Conservation (phyloP, 37 sponge, comb jelly and placozoan species). For the Agelas oroides region DNA sequence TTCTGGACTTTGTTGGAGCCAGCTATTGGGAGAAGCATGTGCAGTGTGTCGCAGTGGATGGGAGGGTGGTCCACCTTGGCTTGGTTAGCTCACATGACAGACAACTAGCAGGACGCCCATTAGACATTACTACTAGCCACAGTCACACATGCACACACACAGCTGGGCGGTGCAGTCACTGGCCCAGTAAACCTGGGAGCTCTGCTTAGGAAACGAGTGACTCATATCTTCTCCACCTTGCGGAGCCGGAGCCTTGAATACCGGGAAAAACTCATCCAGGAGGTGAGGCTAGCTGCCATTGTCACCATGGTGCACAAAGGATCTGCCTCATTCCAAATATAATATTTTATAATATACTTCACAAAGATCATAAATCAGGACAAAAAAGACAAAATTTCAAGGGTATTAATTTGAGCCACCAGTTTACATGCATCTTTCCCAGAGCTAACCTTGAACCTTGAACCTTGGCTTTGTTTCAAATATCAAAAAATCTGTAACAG, state of each 20-base stretch:
- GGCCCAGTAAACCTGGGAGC: conserved; percentile 52
- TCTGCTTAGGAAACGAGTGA: conserved; percentile 73
- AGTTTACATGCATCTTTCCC: too few species aligned
- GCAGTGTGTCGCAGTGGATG: conserved; percentile 77
- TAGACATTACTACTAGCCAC: not conserved
- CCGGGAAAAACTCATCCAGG: conserved; percentile 58
- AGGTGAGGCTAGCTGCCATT: conserved; percentile 45
- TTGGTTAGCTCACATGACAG: too few species aligned
- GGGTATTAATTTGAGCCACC: too few species aligned
- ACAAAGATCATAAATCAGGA: too few species aligned
- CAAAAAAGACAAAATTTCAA: too few species aligned
- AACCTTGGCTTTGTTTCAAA: too few species aligned
- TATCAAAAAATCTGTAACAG: too few species aligned
- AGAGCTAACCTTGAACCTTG: too few species aligned
- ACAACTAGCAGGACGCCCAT: not conserved
- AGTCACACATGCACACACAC: not conserved
- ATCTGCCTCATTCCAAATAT: too few species aligned
- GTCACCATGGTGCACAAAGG: too few species aligned
- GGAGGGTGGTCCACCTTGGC: conserved; percentile 77
- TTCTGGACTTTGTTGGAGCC: conserved; percentile 88
- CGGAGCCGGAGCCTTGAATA: conserved; percentile 75
- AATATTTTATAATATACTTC: too few species aligned
- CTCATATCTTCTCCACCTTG: conserved; percentile 72
- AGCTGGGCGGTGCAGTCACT: conserved; percentile 69
- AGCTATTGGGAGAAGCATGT: conserved; percentile 87